These are phyloP conservation scores for Apis florea DNA, from an alignment of 1,140 invertebrate species.

Conservation along the genomic window DNA sequence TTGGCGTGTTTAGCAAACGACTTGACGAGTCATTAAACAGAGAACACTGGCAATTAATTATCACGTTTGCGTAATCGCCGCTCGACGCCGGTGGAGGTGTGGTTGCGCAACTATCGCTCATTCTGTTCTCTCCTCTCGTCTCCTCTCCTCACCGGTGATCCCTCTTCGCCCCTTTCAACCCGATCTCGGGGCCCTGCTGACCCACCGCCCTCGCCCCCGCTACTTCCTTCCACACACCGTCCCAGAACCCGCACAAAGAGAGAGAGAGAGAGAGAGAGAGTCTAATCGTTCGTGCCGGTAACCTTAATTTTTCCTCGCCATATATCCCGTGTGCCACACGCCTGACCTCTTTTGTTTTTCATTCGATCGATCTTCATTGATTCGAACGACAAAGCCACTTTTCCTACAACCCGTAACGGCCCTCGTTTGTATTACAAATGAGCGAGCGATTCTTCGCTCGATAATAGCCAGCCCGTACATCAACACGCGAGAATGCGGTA, in stretches of 20 bases:
- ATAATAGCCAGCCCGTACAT: background rate
- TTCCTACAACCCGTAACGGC: background rate
- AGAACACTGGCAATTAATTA: constrained; percentile 77
- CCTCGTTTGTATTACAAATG: constrained; percentile 6
- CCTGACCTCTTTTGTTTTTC: too few species aligned
- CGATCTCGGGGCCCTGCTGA: constrained; percentile 31
- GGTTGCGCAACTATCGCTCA: constrained; percentile 72
- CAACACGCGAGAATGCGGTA: background rate
- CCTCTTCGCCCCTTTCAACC: constrained; percentile 7
- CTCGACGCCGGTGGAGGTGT: constrained; percentile 61
- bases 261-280: background rate
- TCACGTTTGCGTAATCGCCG: constrained; percentile 75
- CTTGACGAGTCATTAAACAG: constrained; percentile 74
- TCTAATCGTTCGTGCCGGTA: constrained; percentile 38
- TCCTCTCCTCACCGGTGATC: constrained; percentile 19
- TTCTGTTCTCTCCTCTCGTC: constrained; percentile 57
- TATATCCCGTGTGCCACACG: background rate
- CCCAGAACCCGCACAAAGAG: constrained; percentile 5
- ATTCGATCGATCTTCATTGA: constrained; percentile 21
- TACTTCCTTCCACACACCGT: constrained; percentile 19
- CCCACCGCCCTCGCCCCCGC: constrained; percentile 16
- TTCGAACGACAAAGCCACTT: background rate
- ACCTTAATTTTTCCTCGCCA: constrained; percentile 50
- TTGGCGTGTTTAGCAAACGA: constrained; percentile 74
- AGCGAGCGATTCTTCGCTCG: constrained; percentile 2